Conservation (phyloP, 2,797 vertebrate species). For the Channa striata region DNA sequence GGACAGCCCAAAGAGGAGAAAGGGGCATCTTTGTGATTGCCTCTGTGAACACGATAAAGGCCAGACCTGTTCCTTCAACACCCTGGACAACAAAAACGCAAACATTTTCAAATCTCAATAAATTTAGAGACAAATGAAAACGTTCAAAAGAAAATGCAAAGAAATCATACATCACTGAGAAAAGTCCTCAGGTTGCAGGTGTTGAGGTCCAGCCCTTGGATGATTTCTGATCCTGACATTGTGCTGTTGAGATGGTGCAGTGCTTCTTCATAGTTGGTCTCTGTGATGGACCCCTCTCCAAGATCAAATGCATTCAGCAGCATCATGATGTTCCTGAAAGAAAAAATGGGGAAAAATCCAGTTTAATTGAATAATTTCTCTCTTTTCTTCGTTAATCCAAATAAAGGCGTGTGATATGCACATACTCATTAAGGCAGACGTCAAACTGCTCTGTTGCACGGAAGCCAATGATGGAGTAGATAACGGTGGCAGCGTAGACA, state of each 20-base stretch:
- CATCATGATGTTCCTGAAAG: slow-evolving; percentile 89
- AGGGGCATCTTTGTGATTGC: slow-evolving; percentile 96
- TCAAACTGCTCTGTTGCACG: slow-evolving; percentile 91
- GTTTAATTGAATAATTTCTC: no score
- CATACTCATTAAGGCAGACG: slow-evolving; percentile 77
- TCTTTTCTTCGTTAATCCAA: no score
- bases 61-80: slow-evolving; percentile 95
- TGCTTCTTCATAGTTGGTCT: slow-evolving; percentile 84
- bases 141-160: background rate
- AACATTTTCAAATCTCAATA: background rate
- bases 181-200: slow-evolving; percentile 85
- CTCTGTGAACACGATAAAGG: slow-evolving; percentile 98
- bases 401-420: background rate
- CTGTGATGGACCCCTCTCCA: slow-evolving; percentile 74
- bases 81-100: slow-evolving; percentile 81
- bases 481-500: slow-evolving; percentile 90
- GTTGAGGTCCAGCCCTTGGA: slow-evolving; percentile 71
- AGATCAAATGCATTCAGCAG: slow-evolving; percentile 83
- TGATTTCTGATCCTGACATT: slow-evolving; percentile 29
- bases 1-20: slow-evolving; percentile 92
- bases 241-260: slow-evolving; percentile 81
- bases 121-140: background rate
- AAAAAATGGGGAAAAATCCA: background rate
- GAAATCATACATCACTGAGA: slow-evolving; percentile 86
- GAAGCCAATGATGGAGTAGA: slow-evolving; percentile 97